Base-by-base conservation (phyloP, 2,797 vertebrate genomes). In the Heliangelus exortis region DNA sequence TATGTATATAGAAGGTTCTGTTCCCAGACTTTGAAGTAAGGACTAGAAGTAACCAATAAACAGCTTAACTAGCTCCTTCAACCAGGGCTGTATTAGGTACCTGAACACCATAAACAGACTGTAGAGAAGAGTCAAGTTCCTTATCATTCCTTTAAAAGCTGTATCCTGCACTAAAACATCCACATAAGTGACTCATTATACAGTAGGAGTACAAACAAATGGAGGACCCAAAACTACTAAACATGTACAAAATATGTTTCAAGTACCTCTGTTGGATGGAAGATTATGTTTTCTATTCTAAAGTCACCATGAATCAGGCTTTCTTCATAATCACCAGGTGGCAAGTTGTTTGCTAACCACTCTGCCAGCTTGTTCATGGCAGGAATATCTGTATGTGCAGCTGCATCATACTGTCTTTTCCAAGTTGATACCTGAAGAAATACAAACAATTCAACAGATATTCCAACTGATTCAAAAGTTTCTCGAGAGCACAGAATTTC, bases 251-350 rank as follows among this genome's bases (percentile, higher is more conserved):
- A 68, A 39, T 1, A 25, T 0, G 12, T 62, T 72, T 59, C 18
- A 15, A 12, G 50, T 97, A 99, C 99, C 99, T 99, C 98, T 87
- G 96, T 98, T 75, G 98, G 98, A 83, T 99, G 99, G 93, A 99
- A 99, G 90, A 99, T 97, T 72, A 99, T 89, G 93, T 99, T 99
- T 79, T 99, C 98, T 85, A 99, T 89, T 88, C 98, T 98, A 71
- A 99, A 99, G 95, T 99, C 99, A 54, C 99, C 99, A 72, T 99
- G 99, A 84, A 99, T 97, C 76, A 99, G 98, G 0, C 87, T 95
- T 88, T 98, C 98, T 87, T 99, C 98, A 14, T 97, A 93, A 85
- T 99, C 98, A 66, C 43, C 95, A 68, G 94, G 63, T 15, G 99
- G 99, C 69, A 99, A 75, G 96, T 99, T 99, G 74, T 96, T 97